Percentiles rank a stretch among this genome's conserved stretches.
phyloP scores from a whole-genome alignment of 2,888 invertebrate species.

The Pyrochroa serraticornis region DNA sequence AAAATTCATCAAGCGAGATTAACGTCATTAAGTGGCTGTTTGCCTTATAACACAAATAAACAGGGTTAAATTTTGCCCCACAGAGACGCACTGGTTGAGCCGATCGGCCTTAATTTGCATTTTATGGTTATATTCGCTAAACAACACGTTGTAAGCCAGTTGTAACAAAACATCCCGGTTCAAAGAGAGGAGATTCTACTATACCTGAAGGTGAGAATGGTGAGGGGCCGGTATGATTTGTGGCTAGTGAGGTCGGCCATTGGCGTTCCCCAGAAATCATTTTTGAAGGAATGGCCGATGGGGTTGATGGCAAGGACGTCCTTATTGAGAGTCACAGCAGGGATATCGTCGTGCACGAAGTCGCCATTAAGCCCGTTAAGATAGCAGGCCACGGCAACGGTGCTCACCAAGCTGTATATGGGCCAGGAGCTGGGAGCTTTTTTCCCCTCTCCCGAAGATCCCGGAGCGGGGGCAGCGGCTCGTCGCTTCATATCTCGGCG shows the following conservation, averaged over 20 bases:
- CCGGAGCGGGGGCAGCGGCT: conserved; percentile 48
- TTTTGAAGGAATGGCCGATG: conserved; percentile 68
- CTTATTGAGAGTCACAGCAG: conserved; percentile 80
- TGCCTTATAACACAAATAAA: no score
- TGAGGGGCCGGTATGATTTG: conserved; percentile 86
- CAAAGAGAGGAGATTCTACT: conserved; percentile 28
- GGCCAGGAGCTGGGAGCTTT: conserved; percentile 63
- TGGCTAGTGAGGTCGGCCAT: conserved; percentile 84
- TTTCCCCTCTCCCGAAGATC: conserved; percentile 38
- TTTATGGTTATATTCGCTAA: no score
- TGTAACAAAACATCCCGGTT: not conserved
- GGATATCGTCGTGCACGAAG: conserved; percentile 88
- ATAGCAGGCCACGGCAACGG: conserved; percentile 73
- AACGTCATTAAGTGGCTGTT: no score
- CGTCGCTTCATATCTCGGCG: conserved; percentile 59
- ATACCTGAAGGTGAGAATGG: conserved; percentile 85
- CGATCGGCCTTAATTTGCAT: no score
- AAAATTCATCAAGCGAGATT: no score
- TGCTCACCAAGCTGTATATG: conserved; percentile 68
- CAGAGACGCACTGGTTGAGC: no score
- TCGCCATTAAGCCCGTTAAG: conserved; percentile 78
- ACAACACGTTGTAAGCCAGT: no score
- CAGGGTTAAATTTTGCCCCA: no score
- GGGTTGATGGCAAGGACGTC: conserved; percentile 76
- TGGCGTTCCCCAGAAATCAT: conserved; percentile 91